phyloP scores from a whole-genome alignment of 2,797 vertebrate species.

The Myripristis murdjan region DNA sequence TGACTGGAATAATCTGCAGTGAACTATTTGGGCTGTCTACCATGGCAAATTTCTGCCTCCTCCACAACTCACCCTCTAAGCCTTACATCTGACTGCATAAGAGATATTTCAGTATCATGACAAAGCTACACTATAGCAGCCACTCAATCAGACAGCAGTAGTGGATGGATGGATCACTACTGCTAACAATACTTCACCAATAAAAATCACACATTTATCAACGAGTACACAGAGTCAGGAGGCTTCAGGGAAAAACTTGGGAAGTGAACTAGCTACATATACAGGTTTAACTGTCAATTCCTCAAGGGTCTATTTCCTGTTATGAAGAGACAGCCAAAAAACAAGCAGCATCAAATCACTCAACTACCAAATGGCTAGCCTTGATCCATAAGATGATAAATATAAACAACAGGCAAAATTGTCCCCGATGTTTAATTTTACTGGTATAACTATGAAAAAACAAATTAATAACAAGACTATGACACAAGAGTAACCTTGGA shows the following conservation, averaged over 20 bases:
- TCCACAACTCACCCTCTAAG: not conserved
- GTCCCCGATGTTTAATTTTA: not conserved
- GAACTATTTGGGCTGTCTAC: slow-evolving; percentile 2
- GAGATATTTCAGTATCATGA: slow-evolving; percentile 14
- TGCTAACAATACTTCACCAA: not conserved
- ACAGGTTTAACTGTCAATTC: not conserved
- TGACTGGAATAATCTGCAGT: not conserved
- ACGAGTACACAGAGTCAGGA: not conserved
- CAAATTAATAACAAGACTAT: not conserved
- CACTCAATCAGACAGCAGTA: not conserved
- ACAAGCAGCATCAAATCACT: not conserved
- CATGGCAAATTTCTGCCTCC: not conserved
- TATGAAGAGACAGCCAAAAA: not conserved
- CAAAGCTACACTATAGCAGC: not conserved
- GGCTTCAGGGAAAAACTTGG: not conserved
- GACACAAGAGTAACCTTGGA: not conserved
- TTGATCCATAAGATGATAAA: too few species aligned
- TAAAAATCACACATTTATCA: not conserved
- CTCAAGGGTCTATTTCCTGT: not conserved
- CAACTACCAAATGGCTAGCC: not conserved
- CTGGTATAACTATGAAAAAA: not conserved
- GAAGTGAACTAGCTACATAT: not conserved
- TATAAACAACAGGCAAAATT: not conserved
- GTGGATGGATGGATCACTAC: not conserved
- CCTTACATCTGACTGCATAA: not conserved